Evolutionary conservation across 2,888 invertebrate genomes (phyloP).

Genomic region (Philaethria dido): DNA sequence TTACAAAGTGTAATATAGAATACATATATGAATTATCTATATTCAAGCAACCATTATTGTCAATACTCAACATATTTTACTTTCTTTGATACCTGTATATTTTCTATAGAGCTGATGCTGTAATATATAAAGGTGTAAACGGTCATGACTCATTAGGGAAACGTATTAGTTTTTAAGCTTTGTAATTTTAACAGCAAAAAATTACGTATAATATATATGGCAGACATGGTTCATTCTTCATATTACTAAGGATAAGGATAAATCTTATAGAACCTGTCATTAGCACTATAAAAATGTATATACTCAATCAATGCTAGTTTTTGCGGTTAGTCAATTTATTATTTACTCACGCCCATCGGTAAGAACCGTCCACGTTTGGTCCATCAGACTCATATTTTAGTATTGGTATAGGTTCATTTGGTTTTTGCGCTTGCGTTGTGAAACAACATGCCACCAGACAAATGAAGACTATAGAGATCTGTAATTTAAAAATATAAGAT

Average conservation of each 20-base stretch:
- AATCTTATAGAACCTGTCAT: background rate
- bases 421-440: conserved; percentile 54
- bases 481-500: conserved; percentile 46
- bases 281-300: background rate
- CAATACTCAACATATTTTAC: too few species aligned
- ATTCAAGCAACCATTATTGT: too few species aligned
- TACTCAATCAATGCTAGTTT: background rate
- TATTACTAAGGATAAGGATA: background rate
- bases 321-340: conserved; percentile 3
- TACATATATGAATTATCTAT: too few species aligned
- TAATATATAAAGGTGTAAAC: too few species aligned
- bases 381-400: conserved; percentile 85
- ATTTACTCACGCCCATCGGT: conserved; percentile 82
- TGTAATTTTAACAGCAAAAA: too few species aligned
- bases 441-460: conserved; percentile 52
- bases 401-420: conserved; percentile 82
- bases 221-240: background rate
- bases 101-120: too few species aligned
- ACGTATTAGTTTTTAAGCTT: too few species aligned
- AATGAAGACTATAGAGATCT: conserved; percentile 62
- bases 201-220: too few species aligned
- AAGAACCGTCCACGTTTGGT: conserved; percentile 85
- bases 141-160: too few species aligned
- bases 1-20: too few species aligned
- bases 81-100: too few species aligned